Evolutionary conservation across 1,140 invertebrate species (phyloP).

Genomic region (Bombus huntii): DNA sequence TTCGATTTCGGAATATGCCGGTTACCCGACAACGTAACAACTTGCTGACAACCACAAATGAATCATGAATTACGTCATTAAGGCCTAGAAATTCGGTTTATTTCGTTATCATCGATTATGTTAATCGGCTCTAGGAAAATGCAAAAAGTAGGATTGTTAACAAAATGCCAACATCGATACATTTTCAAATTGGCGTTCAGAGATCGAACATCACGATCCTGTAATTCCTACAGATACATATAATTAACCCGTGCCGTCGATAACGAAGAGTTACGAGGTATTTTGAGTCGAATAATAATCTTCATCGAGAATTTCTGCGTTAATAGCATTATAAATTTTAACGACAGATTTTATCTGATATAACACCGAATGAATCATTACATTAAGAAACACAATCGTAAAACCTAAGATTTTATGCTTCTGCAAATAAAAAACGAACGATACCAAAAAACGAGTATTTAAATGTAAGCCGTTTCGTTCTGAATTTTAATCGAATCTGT

Average conservation of each 20-base stretch:
- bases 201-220: neutral
- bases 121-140: neutral
- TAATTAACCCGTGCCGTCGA: neutral
- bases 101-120: constrained; percentile 17
- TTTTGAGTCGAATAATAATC: neutral
- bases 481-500: neutral
- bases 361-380: constrained; percentile 10
- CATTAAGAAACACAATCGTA: neutral
- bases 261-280: constrained; percentile 21
- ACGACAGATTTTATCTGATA: neutral
- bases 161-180: constrained; percentile 31
- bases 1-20: constrained; percentile 42
- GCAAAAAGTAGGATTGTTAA: neutral
- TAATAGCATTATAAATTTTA: constrained; percentile 22
- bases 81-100: constrained; percentile 28
- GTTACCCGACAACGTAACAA: constrained; percentile 41
- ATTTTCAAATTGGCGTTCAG: neutral
- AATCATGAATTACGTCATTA: constrained; percentile 46
- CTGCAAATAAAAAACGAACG: neutral
- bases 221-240: neutral
- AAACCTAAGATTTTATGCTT: neutral
- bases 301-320: constrained; percentile 4
- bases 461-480: neutral
- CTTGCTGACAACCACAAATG: constrained; percentile 54
- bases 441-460: neutral